phyloP scores from a whole-genome alignment of 2,113 vertebrate genomes.

The Hippocampus abdominalis region DNA sequence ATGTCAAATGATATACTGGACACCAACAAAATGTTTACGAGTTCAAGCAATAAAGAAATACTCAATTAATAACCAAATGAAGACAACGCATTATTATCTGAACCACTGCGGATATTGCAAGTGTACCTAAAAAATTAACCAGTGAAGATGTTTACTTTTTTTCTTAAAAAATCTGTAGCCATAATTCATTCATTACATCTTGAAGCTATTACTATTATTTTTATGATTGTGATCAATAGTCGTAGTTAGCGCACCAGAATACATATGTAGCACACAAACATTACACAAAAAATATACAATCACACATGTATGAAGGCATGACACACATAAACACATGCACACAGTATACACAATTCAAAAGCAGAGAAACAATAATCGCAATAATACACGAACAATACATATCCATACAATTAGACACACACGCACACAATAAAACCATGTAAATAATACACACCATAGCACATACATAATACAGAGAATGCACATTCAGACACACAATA shows the following conservation, averaged over 20 bases:
- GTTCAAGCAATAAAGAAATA: neutral
- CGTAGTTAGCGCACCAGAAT: too few relatives aligned
- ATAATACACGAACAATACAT: neutral
- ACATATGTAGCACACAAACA: too few relatives aligned
- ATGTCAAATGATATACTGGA: neutral
- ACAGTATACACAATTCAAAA: neutral
- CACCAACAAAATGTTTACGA: neutral
- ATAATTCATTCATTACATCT: too few relatives aligned
- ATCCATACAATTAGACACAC: neutral
- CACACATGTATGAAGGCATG: too few relatives aligned
- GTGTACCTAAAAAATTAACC: neutral
- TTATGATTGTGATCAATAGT: too few relatives aligned
- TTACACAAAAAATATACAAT: too few relatives aligned
- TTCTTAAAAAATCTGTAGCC: too few relatives aligned
- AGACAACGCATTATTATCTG: neutral
- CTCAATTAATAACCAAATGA: neutral
- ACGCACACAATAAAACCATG: too few relatives aligned
- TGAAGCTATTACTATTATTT: too few relatives aligned
- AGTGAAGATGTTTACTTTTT: neutral
- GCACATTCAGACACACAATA: too few relatives aligned
- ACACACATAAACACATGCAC: neutral
- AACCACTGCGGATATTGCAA: neutral
- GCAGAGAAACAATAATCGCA: neutral
- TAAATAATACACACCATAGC: too few relatives aligned
- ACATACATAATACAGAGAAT: too few relatives aligned